Conservation (phyloP, 2,113 vertebrate genomes). For the Leiothrix lutea region DNA sequence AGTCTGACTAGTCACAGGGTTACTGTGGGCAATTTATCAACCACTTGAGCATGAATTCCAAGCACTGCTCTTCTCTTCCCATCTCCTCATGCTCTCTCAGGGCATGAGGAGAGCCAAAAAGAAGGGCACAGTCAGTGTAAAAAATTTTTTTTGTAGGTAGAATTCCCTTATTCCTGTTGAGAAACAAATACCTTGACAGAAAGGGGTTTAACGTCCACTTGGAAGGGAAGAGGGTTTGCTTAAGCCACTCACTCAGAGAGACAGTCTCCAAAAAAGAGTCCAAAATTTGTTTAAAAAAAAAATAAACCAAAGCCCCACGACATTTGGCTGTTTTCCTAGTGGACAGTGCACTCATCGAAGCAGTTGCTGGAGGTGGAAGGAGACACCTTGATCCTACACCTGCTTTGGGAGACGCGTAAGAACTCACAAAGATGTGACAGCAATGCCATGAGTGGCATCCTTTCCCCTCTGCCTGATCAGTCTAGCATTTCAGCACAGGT, state of each 20-base stretch:
- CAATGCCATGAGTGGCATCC: fast-evolving
- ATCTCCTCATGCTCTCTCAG: neutral
- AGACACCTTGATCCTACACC: neutral
- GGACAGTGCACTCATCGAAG: neutral
- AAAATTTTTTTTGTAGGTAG: neutral
- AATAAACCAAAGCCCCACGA: fast-evolving
- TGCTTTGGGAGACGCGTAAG: neutral
- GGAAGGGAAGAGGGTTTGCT: neutral
- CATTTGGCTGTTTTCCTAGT: neutral
- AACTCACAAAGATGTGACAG: neutral
- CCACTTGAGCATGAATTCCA: conserved; percentile 5
- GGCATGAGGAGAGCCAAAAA: neutral
- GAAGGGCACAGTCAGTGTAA: neutral
- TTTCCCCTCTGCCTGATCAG: neutral
- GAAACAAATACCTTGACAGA: neutral
- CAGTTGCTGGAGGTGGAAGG: neutral
- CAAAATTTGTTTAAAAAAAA: neutral
- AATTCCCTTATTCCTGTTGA: neutral
- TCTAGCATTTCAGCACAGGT: neutral
- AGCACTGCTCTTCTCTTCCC: neutral
- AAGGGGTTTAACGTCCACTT: neutral
- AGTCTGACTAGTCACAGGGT: conserved; percentile 12
- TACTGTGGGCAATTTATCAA: conserved; percentile 27
- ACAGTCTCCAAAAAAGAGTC: neutral
- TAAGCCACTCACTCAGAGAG: neutral